Conservation (phyloP, 2,797 vertebrate genomes). For the Channallabes apus region DNA sequence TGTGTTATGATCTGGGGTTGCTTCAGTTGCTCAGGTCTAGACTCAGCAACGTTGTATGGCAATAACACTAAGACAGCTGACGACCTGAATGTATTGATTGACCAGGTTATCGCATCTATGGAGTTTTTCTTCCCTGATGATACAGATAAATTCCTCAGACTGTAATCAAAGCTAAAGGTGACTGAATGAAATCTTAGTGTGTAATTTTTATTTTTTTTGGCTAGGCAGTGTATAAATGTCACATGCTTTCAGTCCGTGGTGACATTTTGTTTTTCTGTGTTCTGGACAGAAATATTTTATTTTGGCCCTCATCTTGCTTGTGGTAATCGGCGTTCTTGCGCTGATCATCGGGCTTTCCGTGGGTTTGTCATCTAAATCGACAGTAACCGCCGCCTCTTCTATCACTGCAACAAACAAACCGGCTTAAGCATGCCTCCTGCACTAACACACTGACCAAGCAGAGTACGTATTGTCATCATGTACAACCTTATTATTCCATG, state of each 20-base stretch:
- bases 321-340: slow-evolving; percentile 80
- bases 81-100: too few relatives aligned
- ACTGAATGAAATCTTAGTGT: too few relatives aligned
- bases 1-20: too few relatives aligned
- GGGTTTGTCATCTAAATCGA: slow-evolving; percentile 73
- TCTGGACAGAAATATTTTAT: slow-evolving; percentile 89
- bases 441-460: slow-evolving; percentile 61
- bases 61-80: too few relatives aligned
- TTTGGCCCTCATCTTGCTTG: slow-evolving; percentile 79
- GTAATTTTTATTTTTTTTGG: too few relatives aligned
- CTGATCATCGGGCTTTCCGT: slow-evolving; percentile 89
- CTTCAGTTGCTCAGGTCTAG: too few relatives aligned
- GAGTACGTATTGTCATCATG: slow-evolving; percentile 16
- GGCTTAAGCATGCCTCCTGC: slow-evolving; percentile 46
- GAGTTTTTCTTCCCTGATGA: too few relatives aligned
- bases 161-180: too few relatives aligned
- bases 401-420: slow-evolving; percentile 42
- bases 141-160: too few relatives aligned
- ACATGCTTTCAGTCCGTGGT: not conserved
- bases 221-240: too few relatives aligned
- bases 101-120: too few relatives aligned
- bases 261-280: slow-evolving; percentile 15
- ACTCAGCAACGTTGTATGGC: too few relatives aligned
- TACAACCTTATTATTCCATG: not conserved
- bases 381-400: slow-evolving; percentile 38